A percentile compares a stretch with the other conserved stretches of the same genome.
Conservation (phyloP, 2,113 vertebrate genomes). For the Stigmatopora argus region DNA sequence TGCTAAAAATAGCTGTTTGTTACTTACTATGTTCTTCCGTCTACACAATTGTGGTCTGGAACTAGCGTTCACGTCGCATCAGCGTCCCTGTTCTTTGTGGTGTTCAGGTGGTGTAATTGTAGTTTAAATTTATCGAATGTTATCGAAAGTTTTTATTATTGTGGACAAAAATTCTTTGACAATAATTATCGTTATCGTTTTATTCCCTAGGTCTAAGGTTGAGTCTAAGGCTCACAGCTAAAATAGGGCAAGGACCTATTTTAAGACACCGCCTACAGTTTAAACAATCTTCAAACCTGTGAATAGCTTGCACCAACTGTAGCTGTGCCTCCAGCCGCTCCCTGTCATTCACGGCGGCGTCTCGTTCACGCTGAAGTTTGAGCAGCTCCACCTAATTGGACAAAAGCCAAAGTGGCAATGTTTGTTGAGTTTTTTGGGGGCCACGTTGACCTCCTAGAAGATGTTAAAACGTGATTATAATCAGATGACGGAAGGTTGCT, state of each 20-base stretch:
- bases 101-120: no score
- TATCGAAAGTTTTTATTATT: no score
- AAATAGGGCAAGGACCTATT: not conserved
- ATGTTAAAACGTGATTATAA: not conserved
- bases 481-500: not conserved
- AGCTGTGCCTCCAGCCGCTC: constrained; percentile 34
- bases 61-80: no score
- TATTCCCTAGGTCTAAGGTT: no score
- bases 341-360: constrained; percentile 18
- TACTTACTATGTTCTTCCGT: no score
- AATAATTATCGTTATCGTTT: no score
- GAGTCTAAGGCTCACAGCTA: constrained; percentile 16
- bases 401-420: not conserved
- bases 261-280: not conserved
- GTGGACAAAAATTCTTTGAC: no score
- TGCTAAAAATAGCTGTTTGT: no score
- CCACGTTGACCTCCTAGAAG: not conserved
- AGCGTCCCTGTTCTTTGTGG: no score
- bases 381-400: constrained; percentile 39
- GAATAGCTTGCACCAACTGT: constrained; percentile 17
- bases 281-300: constrained; percentile 33
- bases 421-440: not conserved
- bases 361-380: constrained; percentile 31
- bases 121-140: no score
- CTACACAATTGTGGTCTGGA: no score